Evolutionary conservation across 1,140 invertebrate species (phyloP).

Genomic region (Aphelinus certus): DNA sequence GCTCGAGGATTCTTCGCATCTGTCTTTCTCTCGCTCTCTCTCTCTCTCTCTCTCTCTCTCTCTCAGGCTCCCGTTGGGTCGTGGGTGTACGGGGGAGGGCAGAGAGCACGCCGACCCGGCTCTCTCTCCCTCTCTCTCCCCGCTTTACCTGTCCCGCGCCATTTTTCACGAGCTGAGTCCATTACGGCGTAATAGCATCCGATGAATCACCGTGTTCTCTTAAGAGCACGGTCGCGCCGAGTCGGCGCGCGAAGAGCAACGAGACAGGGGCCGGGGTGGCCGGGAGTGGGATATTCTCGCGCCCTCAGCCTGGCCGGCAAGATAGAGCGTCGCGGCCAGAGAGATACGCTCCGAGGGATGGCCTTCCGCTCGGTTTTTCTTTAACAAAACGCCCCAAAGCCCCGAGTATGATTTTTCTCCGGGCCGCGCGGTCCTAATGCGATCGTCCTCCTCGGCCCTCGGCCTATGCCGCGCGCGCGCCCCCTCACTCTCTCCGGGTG

Average conservation of each 20-base stretch:
- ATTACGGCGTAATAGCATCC: conserved; percentile 56
- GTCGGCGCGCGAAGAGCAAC: conserved; percentile 32
- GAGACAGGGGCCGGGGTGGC: conserved; percentile 40
- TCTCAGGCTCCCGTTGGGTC: neutral
- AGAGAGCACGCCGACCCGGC: neutral
- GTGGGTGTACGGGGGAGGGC: neutral
- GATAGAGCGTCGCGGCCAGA: conserved; percentile 23
- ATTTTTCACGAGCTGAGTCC: conserved; percentile 57
- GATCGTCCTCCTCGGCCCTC: conserved; percentile 23
- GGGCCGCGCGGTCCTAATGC: conserved; percentile 20
- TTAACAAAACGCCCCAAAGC: conserved; percentile 37
- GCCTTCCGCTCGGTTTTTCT: conserved; percentile 17
- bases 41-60: conserved; percentile 31
- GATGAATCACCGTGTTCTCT: conserved; percentile 56
- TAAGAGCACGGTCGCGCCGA: conserved; percentile 46
- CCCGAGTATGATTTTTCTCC: conserved; percentile 40
- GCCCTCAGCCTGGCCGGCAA: neutral
- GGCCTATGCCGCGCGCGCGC: conserved; percentile 13
- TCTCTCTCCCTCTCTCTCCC: conserved; percentile 3
- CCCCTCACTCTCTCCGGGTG: conserved; percentile 32
- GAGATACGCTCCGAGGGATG: conserved; percentile 31
- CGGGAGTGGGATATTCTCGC: conserved; percentile 37
- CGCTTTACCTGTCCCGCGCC: conserved; percentile 49
- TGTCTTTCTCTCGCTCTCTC: conserved; percentile 8
- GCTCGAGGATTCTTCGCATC: conserved; percentile 13